Evolutionary conservation across 2,797 vertebrate species (phyloP).

Genomic region (Sebastes taczanowskii): DNA sequence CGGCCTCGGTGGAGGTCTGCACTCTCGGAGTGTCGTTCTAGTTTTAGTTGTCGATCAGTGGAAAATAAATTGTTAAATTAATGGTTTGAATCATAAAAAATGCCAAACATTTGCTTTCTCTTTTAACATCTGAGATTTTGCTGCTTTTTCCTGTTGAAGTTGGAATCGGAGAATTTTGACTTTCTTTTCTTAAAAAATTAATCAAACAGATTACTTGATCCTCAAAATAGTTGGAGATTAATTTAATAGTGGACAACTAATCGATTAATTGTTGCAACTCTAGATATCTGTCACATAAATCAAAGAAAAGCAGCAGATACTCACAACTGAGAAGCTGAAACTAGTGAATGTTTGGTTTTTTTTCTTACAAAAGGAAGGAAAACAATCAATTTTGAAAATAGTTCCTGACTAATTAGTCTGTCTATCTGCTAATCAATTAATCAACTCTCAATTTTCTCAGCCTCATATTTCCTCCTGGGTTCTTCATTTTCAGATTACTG

Average conservation of each 20-base stretch:
- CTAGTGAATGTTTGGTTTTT: neutral
- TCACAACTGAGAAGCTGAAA: no score
- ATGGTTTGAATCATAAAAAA: neutral
- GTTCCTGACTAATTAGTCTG: neutral
- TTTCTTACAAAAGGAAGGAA: neutral
- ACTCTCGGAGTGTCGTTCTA: neutral
- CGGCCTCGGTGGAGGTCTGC: neutral
- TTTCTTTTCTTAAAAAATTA: no score
- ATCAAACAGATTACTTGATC: no score
- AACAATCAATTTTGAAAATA: neutral
- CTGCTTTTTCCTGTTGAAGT: neutral
- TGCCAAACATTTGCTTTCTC: neutral
- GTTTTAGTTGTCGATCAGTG: neutral
- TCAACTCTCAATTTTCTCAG: neutral
- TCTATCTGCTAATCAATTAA: conserved; percentile 2
- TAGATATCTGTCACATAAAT: neutral
- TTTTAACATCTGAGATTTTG: neutral
- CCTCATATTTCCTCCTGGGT: neutral
- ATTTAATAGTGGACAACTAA: no score
- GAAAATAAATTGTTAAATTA: neutral
- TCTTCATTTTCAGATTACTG: neutral
- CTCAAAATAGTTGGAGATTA: no score
- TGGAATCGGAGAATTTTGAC: no score
- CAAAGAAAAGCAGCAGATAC: neutral
- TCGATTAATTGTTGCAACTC: no score